These are phyloP conservation scores for Probaryconus sp. DNA, from an alignment of 1,140 invertebrate genomes.

Conservation along the genomic window DNA sequence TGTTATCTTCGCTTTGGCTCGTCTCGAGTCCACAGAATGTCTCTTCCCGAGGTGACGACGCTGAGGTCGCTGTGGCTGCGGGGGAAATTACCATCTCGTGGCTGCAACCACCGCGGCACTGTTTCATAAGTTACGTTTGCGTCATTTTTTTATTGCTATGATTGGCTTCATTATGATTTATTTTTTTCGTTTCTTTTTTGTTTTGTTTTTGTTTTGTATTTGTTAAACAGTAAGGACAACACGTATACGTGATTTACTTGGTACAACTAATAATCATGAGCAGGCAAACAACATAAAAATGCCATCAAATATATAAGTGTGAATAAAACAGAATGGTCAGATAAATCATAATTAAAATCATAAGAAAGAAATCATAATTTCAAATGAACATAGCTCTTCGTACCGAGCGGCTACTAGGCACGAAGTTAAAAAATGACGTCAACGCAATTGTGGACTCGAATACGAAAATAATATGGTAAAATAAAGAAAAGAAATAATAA, in stretches of 20 bases:
- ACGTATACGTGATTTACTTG: conserved; percentile 29
- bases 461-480: conserved; percentile 48
- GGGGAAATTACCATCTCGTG: conserved; percentile 76
- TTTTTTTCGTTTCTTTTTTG: too few relatives aligned
- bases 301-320: conserved; percentile 8
- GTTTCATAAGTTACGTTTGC: conserved; percentile 74
- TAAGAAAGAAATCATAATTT: conserved; percentile 27
- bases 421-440: conserved; percentile 56
- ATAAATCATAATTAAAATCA: conserved; percentile 14
- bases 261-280: conserved; percentile 34
- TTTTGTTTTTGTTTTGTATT: conserved; percentile 1
- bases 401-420: conserved; percentile 23
- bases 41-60: conserved; percentile 60
- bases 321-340: conserved; percentile 6
- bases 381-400: conserved; percentile 53
- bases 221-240: conserved; percentile 31
- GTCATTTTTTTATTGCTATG: conserved; percentile 59
- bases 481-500: conserved; percentile 29
- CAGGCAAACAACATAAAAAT: conserved; percentile 27
- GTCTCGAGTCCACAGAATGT: conserved; percentile 37
- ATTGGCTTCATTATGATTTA: too few relatives aligned
- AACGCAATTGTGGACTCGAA: conserved; percentile 60
- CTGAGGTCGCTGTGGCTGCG: conserved; percentile 65
- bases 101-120: conserved; percentile 78
- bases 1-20: conserved; percentile 31